Percentiles rank a stretch among this genome's conserved stretches.
Evolutionary conservation across 1,140 invertebrate species (phyloP).

Genomic region (Chironomus tepperi): DNA sequence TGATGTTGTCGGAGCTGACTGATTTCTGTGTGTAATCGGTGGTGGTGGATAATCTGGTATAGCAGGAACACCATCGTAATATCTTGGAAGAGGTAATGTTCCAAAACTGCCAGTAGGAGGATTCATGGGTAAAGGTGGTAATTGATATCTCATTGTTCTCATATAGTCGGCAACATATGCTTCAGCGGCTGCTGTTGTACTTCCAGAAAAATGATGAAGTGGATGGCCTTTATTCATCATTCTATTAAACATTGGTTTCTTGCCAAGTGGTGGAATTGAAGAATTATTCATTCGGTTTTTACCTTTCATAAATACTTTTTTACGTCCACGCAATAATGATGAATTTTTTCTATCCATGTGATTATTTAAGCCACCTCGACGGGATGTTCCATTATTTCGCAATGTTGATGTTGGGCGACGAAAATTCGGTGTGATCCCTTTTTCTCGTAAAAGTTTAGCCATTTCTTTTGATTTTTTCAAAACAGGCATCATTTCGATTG

Average conservation of each 20-base stretch:
- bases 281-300: constrained; percentile 29
- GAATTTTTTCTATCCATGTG: constrained; percentile 36
- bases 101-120: constrained; percentile 50
- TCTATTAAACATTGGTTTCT: background rate
- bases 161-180: constrained; percentile 70
- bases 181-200: constrained; percentile 57
- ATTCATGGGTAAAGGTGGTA: constrained; percentile 63
- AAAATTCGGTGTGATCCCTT: constrained; percentile 47
- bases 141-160: constrained; percentile 68
- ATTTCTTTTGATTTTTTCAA: constrained; percentile 81
- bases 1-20: constrained; percentile 44
- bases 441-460: constrained; percentile 47
- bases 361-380: constrained; percentile 41
- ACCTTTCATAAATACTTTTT: constrained; percentile 27
- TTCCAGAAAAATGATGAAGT: constrained; percentile 39
- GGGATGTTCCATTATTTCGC: constrained; percentile 34
- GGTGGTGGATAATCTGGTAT: constrained; percentile 49
- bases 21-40: constrained; percentile 42
- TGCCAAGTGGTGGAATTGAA: background rate
- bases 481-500: constrained; percentile 84
- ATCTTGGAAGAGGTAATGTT: constrained; percentile 50
- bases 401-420: constrained; percentile 41
- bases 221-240: background rate
- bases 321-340: constrained; percentile 34
- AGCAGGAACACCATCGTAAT: constrained; percentile 66